Base-by-base conservation (phyloP, 2,113 vertebrate species). In the Ameiurus melas region DNA sequence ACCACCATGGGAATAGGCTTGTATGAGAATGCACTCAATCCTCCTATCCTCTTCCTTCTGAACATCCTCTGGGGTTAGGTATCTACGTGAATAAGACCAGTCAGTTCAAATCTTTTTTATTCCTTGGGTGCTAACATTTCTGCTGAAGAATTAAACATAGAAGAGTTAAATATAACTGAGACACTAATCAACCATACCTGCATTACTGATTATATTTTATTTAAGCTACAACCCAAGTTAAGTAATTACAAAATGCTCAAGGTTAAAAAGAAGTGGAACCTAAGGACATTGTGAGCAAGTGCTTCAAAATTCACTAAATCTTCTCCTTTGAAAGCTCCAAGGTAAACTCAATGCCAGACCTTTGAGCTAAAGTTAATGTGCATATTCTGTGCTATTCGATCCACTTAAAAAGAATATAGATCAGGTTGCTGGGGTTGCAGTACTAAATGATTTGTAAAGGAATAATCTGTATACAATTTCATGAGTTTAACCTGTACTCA, bases 281-380 rank as follows among this genome's bases (percentile, higher is more conserved):
- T 60, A 53, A 85, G 57, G 55, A 12, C 73, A 73, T 81, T 89
- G 36, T 60, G 85, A 88, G 85, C 84, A 78, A 92, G 90, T 86
- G 91, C 92, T 93, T 85, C 90, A 78, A 78, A 90, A 86, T 91
- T 89, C 87, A 89, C 91, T 92, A 90, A 93, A 90, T 83, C 89
- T 64, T 89, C 64, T 84, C 91, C 86, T 91, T 89, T 66, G 43
- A 77, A 85, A 86, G 64, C 73, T 80, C 71, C 79, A 85, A 51
- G 55, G 71, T 90, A 81, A 75, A 91, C 81, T 85, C 33, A 88
- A 90, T 55, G 60, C 47, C 16, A 84, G 62, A 73, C 86, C 88
- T 87, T 89, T 89, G 71, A 58, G 10, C 51, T 83, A 71, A 77
- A 57, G 60, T 68, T 88, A 85, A 85, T 86, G 83, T 87, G 83